These are phyloP conservation scores for Mythimna vitellina DNA, from an alignment of 2,888 invertebrate species.

Conservation along the genomic window DNA sequence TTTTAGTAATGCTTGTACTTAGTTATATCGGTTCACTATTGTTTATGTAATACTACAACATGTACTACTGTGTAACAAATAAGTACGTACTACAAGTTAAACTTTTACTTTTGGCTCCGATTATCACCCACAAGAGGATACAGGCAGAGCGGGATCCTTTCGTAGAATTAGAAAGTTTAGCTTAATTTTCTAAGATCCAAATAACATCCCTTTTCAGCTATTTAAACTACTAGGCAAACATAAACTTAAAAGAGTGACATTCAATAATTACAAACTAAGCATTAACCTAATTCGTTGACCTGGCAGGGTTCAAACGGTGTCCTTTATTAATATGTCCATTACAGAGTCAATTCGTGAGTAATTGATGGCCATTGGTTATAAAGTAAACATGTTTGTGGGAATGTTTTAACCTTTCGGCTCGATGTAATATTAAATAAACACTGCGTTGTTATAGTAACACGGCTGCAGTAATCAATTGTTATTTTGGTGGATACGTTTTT, in stretches of 20 bases:
- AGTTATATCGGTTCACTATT: no score
- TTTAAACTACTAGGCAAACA: constrained; percentile 44
- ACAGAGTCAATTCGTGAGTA: constrained; percentile 50
- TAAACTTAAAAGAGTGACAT: constrained; percentile 39
- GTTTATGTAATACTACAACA: no score
- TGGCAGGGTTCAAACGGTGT: constrained; percentile 44
- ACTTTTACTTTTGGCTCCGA: no score
- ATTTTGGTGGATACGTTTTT: constrained; percentile 6
- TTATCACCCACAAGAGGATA: no score
- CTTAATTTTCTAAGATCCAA: not conserved
- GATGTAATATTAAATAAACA: constrained; percentile 39
- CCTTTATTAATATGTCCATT: constrained; percentile 55
- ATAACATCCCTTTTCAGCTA: not conserved
- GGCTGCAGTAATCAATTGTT: constrained; percentile 15
- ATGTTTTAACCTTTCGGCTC: constrained; percentile 46
- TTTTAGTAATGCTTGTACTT: no score
- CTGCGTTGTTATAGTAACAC: constrained; percentile 15
- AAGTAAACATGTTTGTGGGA: constrained; percentile 39
- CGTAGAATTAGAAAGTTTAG: no score
- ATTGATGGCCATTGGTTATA: constrained; percentile 50
- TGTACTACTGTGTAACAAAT: no score
- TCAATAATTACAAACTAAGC: constrained; percentile 56
- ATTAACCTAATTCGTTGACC: constrained; percentile 62
- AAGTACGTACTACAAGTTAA: no score
- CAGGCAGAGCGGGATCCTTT: no score